These are phyloP conservation scores for Tigriopus californicus DNA, from an alignment of 2,888 invertebrate genomes.

Conservation along the genomic window DNA sequence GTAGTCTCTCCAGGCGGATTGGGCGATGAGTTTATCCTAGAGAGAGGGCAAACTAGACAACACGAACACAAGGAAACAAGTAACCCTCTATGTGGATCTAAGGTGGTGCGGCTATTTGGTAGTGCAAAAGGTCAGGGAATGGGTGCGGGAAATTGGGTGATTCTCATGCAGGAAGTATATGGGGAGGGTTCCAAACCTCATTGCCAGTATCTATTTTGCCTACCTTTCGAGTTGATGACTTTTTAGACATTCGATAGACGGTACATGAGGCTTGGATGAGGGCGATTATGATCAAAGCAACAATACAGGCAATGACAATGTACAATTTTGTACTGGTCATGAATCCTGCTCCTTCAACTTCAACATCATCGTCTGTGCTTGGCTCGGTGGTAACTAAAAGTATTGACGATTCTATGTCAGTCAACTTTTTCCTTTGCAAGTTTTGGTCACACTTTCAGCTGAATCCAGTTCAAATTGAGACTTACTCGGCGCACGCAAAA, in stretches of 20 bases:
- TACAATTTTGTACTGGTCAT: constrained; percentile 42
- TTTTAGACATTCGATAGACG: constrained; percentile 42
- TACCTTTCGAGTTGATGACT: constrained; percentile 45
- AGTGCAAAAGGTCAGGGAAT: background rate
- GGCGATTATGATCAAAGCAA: constrained; percentile 55
- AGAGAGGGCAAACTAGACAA: background rate
- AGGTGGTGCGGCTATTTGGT: too few relatives aligned
- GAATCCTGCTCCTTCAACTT: background rate
- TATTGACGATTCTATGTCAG: background rate
- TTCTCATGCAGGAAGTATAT: too few relatives aligned
- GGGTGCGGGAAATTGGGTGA: too few relatives aligned
- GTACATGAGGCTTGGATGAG: constrained; percentile 66
- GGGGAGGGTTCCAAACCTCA: too few relatives aligned
- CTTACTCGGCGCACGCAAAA: constrained; percentile 24
- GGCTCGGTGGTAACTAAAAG: constrained; percentile 1
- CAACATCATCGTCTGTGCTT: background rate
- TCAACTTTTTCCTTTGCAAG: too few relatives aligned
- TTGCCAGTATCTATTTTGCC: constrained; percentile 21
- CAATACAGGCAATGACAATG: constrained; percentile 61
- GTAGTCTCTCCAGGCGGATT: constrained; percentile 75
- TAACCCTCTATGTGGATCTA: too few relatives aligned
- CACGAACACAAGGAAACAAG: too few relatives aligned
- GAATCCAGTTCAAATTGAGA: background rate
- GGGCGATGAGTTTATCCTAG: constrained; percentile 62
- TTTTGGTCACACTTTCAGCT: too few relatives aligned